phyloP scores from a whole-genome alignment of 1,140 invertebrate genomes.

The Probaryconus sp. region DNA sequence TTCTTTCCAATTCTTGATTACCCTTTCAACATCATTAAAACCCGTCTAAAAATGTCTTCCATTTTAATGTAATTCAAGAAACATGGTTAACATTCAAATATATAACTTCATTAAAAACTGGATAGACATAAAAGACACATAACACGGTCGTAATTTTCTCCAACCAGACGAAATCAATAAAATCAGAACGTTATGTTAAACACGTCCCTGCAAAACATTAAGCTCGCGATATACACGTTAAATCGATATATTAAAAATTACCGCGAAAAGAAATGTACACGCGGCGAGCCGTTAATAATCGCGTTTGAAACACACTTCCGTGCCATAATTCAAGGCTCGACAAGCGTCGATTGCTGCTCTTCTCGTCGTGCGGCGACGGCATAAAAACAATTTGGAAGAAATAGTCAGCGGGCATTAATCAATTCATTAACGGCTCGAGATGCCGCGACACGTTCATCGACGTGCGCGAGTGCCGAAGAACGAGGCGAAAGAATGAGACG shows the following conservation, averaged over 20 bases:
- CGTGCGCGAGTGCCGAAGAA: constrained; percentile 38
- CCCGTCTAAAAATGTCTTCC: too few species aligned
- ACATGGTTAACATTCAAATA: too few species aligned
- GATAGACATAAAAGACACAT: too few species aligned
- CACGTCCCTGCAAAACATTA: constrained; percentile 9
- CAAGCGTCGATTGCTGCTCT: constrained; percentile 38
- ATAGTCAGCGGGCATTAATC: constrained; percentile 70
- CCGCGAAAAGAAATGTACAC: constrained; percentile 30
- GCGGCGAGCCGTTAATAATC: constrained; percentile 50
- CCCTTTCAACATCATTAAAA: too few species aligned
- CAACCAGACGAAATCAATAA: background rate
- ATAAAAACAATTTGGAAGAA: constrained; percentile 66
- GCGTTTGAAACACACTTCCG: constrained; percentile 45
- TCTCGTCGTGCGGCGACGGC: constrained; percentile 21
- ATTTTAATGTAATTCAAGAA: too few species aligned
- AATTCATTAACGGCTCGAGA: constrained; percentile 62
- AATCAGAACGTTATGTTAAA: constrained; percentile 16
- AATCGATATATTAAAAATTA: constrained; percentile 15
- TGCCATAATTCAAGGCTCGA: constrained; percentile 59
- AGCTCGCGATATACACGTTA: constrained; percentile 14
- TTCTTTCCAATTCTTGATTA: too few species aligned
- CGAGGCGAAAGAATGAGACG: constrained; percentile 40
- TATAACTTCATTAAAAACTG: too few species aligned
- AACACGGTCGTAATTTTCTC: too few species aligned
- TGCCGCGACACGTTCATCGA: constrained; percentile 49